Evolutionary conservation across 2,113 vertebrate genomes (phyloP).

Genomic region (Sprattus sprattus): DNA sequence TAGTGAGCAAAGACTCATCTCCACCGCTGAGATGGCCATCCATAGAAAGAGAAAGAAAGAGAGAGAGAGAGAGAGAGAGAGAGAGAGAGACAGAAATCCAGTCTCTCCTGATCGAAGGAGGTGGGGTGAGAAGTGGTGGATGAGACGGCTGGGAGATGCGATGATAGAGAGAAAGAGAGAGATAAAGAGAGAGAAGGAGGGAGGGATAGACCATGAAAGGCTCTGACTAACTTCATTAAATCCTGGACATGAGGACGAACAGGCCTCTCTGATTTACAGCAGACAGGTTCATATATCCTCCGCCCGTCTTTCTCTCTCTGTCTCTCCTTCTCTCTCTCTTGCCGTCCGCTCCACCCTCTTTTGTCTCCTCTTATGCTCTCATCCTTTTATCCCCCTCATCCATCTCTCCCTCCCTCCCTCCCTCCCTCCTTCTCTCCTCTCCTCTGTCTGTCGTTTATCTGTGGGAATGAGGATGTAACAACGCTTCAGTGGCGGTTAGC

Average conservation of each 20-base stretch:
- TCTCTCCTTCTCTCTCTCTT: neutral
- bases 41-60: neutral
- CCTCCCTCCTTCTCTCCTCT: neutral
- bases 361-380: neutral
- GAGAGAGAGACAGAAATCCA: neutral
- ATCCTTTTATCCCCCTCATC: slow-evolving; percentile 13
- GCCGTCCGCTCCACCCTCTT: neutral
- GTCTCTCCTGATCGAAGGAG: neutral
- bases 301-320: neutral
- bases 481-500: neutral
- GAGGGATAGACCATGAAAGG: slow-evolving; percentile 10
- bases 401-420: neutral
- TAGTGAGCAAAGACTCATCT: slow-evolving; percentile 7
- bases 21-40: neutral
- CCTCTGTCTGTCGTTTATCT: neutral
- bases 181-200: neutral
- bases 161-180: neutral
- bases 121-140: neutral
- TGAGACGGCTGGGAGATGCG: neutral
- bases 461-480: slow-evolving; percentile 12
- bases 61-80: slow-evolving; percentile 6
- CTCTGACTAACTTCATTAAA: slow-evolving; percentile 17
- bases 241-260: slow-evolving; percentile 2
- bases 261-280: slow-evolving; percentile 5
- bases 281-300: slow-evolving; percentile 12